A percentile compares a stretch with the other conserved stretches of the same genome.
Evolutionary conservation across 92 coral and sea anemone species (phyloP).

Genomic region (Epizoanthus scotinus): DNA sequence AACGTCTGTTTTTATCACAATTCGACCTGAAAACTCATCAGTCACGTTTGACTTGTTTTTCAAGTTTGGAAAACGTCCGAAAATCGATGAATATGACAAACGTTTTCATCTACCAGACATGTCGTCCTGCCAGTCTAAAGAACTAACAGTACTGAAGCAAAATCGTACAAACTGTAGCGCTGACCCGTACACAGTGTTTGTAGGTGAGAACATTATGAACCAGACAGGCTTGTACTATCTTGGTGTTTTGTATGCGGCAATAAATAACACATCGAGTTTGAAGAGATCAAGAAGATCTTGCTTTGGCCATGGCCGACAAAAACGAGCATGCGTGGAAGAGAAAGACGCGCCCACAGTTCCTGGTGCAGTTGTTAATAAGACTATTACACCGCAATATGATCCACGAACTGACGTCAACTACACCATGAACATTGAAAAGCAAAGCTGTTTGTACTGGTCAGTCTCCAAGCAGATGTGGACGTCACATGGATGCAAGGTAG

Average conservation of each 20-base stretch:
- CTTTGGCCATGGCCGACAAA: constrained; percentile 9
- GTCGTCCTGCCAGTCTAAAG: constrained; percentile 9
- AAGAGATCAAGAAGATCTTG: constrained; percentile 25
- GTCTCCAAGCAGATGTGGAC: constrained; percentile 23
- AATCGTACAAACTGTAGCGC: background rate
- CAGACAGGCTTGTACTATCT: constrained; percentile 26
- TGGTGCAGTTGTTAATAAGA: background rate
- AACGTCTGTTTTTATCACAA: background rate
- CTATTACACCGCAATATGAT: constrained; percentile 22
- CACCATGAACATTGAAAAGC: constrained; percentile 16
- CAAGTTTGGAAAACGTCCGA: constrained; percentile 28
- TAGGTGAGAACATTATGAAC: background rate
- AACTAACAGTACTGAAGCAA: background rate
- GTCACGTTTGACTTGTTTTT: constrained; percentile 12
- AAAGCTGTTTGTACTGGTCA: constrained; percentile 35
- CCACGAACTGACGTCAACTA: constrained; percentile 32
- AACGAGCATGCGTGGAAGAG: constrained; percentile 31
- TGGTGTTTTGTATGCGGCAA: constrained; percentile 16
- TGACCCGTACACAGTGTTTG: constrained; percentile 19
- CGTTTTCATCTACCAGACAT: constrained; percentile 21
- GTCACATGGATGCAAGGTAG: constrained; percentile 32
- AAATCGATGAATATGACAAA: constrained; percentile 10
- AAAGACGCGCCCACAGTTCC: constrained; percentile 14
- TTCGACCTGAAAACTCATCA: constrained; percentile 8
- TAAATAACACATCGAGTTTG: background rate